phyloP scores from a whole-genome alignment of 2,113 vertebrate genomes.

The Callaeas wilsoni region DNA sequence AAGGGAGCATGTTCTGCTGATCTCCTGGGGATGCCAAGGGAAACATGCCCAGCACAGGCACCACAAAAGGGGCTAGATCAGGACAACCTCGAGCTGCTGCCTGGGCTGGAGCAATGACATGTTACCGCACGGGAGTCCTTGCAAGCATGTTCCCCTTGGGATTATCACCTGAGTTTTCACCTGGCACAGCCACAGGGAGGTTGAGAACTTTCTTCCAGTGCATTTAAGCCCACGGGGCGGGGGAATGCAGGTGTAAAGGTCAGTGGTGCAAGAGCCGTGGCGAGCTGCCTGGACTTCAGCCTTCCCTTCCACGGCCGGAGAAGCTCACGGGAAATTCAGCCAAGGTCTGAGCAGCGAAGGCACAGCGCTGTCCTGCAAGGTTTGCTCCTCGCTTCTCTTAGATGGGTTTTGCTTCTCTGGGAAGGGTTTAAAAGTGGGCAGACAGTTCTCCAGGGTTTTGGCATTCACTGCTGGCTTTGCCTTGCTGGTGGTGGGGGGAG shows the following conservation, averaged over 20 bases:
- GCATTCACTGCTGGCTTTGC: fast-evolving
- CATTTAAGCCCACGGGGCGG: background rate
- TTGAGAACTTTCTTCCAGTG: background rate
- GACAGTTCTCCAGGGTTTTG: background rate
- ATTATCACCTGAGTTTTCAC: background rate
- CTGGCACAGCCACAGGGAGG: fast-evolving
- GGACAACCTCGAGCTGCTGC: background rate
- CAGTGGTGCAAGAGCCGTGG: background rate
- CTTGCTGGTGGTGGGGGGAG: background rate
- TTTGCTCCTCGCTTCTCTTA: background rate
- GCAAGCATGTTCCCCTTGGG: fast-evolving
- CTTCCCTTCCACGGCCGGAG: background rate
- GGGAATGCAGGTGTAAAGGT: background rate
- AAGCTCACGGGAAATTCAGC: fast-evolving
- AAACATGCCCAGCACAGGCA: background rate
- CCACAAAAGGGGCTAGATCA: fast-evolving
- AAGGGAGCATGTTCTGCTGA: fast-evolving
- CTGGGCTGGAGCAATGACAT: fast-evolving
- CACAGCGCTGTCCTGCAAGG: background rate
- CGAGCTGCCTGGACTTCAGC: background rate
- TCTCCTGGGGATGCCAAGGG: background rate
- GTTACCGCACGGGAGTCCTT: background rate
- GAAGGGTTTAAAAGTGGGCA: background rate
- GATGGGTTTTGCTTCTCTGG: background rate
- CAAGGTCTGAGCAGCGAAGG: background rate